A percentile compares a stretch with the other conserved stretches of the same genome.
phyloP scores from a whole-genome alignment of 2,113 vertebrate genomes.

The Anolis carolinensis region DNA sequence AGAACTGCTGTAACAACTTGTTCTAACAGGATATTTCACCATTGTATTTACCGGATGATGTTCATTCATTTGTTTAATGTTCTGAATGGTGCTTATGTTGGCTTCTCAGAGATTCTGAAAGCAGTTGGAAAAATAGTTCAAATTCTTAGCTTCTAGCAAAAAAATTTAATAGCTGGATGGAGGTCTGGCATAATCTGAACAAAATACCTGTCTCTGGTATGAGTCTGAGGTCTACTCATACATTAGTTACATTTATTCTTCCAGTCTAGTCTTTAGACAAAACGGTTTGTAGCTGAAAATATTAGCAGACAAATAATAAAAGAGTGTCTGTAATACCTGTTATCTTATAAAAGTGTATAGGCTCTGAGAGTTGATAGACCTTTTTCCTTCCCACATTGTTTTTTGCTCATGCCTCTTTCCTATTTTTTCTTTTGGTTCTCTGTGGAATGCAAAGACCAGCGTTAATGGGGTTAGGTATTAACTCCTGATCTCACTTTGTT shows the following conservation, averaged over 20 bases:
- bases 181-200: neutral
- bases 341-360: neutral
- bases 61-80: neutral
- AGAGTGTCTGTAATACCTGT: neutral
- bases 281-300: neutral
- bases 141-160: neutral
- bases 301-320: neutral
- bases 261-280: neutral
- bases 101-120: neutral
- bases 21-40: neutral
- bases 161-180: neutral
- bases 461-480: neutral
- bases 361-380: neutral
- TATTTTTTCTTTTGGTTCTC: neutral
- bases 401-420: neutral
- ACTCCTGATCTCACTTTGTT: neutral
- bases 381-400: neutral
- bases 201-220: neutral
- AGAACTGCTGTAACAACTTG: neutral
- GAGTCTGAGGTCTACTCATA: neutral
- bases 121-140: slow-evolving; percentile 6
- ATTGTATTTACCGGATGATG: neutral
- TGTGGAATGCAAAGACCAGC: neutral
- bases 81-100: neutral
- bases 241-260: neutral